These are phyloP conservation scores for Nomada fucata DNA, from an alignment of 2,888 invertebrate species.

Conservation along the genomic window DNA sequence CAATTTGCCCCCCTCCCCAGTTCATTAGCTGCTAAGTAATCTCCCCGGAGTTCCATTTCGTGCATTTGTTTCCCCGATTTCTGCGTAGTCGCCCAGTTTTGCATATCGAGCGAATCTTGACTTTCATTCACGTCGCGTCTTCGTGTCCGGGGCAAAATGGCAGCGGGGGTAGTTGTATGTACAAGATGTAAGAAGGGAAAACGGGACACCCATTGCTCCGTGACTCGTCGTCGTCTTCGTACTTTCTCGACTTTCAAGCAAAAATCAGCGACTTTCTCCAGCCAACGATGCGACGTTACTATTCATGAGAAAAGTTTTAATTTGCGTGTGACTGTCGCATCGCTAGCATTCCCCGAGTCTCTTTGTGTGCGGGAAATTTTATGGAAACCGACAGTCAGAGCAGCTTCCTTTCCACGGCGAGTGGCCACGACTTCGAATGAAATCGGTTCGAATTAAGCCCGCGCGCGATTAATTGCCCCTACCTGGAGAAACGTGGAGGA, in stretches of 20 bases:
- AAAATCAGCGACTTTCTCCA: slow-evolving; percentile 73
- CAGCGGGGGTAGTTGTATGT: not conserved
- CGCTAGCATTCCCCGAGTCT: slow-evolving; percentile 16
- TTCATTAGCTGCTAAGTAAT: slow-evolving; percentile 24
- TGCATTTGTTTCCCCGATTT: slow-evolving; percentile 22
- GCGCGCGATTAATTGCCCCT: slow-evolving; percentile 17
- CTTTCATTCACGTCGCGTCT: slow-evolving; percentile 45
- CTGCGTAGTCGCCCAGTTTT: slow-evolving; percentile 34
- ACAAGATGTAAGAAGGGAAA: slow-evolving; percentile 2
- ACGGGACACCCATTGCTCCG: not conserved
- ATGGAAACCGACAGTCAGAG: not conserved
- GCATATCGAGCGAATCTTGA: slow-evolving; percentile 62
- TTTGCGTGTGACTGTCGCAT: slow-evolving; percentile 57
- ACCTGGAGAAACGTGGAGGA: too few species aligned
- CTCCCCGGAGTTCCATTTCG: not conserved
- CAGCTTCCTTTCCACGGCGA: not conserved
- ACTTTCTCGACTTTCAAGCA: slow-evolving; percentile 51
- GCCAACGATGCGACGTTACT: slow-evolving; percentile 68
- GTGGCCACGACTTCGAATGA: not conserved
- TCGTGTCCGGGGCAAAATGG: slow-evolving; percentile 23
- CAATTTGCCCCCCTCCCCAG: not conserved
- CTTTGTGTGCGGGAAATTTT: slow-evolving; percentile 33
- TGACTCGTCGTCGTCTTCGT: slow-evolving; percentile 13
- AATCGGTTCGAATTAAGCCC: slow-evolving; percentile 31
- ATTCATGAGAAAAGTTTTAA: slow-evolving; percentile 81